Conservation (phyloP, 2,113 vertebrate genomes). For the Numenius arquata region DNA sequence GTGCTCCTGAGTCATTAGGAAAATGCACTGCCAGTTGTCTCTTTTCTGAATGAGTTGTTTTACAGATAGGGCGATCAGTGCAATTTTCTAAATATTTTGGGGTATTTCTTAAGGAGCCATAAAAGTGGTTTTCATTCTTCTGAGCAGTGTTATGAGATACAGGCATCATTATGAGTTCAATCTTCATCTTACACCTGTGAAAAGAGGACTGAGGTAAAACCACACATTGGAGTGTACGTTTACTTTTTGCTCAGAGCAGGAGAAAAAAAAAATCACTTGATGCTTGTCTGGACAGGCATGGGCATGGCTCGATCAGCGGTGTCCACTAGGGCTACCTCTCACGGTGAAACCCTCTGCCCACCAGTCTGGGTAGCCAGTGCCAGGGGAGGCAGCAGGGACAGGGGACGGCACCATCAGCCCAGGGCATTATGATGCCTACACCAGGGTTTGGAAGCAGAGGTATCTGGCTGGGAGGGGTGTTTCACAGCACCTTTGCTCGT, state of each 20-base stretch:
- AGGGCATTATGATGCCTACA: fast-evolving
- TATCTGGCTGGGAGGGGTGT: neutral
- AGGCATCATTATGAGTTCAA: neutral
- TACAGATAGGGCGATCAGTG: fast-evolving
- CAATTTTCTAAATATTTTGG: neutral
- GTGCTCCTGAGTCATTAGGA: neutral
- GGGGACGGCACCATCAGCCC: neutral
- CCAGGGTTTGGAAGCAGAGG: neutral
- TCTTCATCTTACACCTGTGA: neutral
- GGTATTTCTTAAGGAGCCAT: neutral
- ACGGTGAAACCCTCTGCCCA: neutral
- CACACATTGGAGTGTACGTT: neutral
- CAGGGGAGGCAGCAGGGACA: neutral
- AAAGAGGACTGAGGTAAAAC: neutral
- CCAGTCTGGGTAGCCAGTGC: neutral
- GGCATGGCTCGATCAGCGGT: neutral
- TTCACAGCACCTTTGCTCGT: neutral
- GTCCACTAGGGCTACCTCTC: neutral
- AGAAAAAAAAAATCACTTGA: neutral
- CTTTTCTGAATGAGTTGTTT: neutral
- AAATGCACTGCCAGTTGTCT: neutral
- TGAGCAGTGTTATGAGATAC: neutral
- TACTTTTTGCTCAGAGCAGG: neutral
- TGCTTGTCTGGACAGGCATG: neutral
- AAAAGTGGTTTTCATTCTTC: neutral